Evolutionary conservation across 2,113 vertebrate species (phyloP).

Genomic region (Hypanus sabinus): DNA sequence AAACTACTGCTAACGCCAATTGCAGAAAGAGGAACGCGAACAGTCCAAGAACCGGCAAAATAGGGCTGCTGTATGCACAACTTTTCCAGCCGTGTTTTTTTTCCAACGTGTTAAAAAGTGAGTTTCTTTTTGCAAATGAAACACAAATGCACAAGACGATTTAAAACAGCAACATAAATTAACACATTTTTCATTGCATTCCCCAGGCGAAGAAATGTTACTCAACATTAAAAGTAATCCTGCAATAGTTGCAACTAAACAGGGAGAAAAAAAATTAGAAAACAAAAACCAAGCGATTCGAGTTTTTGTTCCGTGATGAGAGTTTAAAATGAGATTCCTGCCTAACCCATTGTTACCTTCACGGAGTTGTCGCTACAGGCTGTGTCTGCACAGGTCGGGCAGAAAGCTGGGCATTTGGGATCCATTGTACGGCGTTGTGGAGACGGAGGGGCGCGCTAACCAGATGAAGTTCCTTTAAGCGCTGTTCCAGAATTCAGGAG

Average conservation of each 20-base stretch:
- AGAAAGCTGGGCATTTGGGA: slow-evolving; percentile 24
- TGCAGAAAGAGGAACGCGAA: neutral
- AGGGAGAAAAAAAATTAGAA: neutral
- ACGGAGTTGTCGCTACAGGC: neutral
- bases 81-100: neutral
- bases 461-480: slow-evolving; percentile 30
- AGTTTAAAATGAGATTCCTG: neutral
- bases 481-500: slow-evolving; percentile 32
- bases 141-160: neutral
- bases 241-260: slow-evolving; percentile 22
- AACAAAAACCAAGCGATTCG: neutral
- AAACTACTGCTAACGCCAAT: neutral
- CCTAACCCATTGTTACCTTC: slow-evolving; percentile 18
- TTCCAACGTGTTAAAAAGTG: too few species aligned
- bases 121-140: neutral
- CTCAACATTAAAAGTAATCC: neutral
- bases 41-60: neutral
- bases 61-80: neutral
- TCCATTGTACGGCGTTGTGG: slow-evolving; percentile 29
- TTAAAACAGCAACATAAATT: neutral
- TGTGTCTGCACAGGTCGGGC: slow-evolving; percentile 20
- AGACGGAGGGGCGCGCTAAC: slow-evolving; percentile 7
- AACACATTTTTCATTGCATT: neutral
- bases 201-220: neutral
- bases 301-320: neutral